Evolutionary conservation across 2,888 invertebrate genomes (phyloP), one percentile per base, ranked within the genome.

Genomic region (Pandemis cinnamomeana): DNA sequence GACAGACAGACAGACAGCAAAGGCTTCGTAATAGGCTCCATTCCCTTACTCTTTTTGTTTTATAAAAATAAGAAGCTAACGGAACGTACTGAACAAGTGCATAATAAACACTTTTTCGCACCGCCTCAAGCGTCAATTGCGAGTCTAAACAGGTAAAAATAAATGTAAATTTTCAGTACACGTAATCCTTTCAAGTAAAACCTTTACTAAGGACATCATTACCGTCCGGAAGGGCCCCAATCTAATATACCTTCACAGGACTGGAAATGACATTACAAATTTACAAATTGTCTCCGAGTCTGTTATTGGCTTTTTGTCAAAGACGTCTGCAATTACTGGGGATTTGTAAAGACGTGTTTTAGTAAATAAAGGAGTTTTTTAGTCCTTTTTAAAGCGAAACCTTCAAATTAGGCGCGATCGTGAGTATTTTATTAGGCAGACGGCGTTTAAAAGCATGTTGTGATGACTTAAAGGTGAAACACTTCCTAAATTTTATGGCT

Each of bases 101-200:
- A n/a, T 13, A 44, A 44, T 44, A 2, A 44, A 48, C 48, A 11
- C 48, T n/a, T 51, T 51, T 46, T 11, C 4, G 4, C 46, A 55
- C 15, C 5, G 3, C 8, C 55, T 20, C 13, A 55, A 55, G 20
- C 55, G 58, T 61, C 61, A n/a, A 36, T 61, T 61, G n/a, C 7
- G 48, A 60, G 11, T 55, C 44, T 15, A 68, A 63, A 62, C 68
- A 62, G 72, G 72, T 72, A 68, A 63, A 64, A 73, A 68, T 64
- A 69, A 72, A 44, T 53, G 51, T 55, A 60, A 69, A 73, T 69
- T 69, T 69, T 15, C 13, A 46, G 81, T 77, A 80, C 82, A 79
- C 79, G 80, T 85, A 83, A 79, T 81, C 81, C 81, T 83, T 86
- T 87, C 84, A 83, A 83, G 83, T 86, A 86, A 84, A 85, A 83